phyloP scores from a whole-genome alignment of 2,113 vertebrate species.

The Cathartes aura region DNA sequence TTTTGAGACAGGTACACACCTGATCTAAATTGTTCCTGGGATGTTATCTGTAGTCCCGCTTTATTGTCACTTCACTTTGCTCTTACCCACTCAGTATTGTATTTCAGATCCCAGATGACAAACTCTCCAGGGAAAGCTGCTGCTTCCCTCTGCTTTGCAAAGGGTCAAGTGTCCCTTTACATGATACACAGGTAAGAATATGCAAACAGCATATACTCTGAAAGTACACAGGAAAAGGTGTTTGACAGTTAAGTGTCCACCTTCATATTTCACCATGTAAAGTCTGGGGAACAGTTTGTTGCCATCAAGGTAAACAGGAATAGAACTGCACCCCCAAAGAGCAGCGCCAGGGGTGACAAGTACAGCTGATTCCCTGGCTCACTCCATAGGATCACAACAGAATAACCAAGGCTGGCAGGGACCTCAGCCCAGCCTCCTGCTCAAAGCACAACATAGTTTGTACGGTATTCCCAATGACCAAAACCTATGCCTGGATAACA shows the following conservation, averaged over 20 bases:
- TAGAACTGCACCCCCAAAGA: not conserved
- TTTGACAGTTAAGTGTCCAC: too few relatives aligned
- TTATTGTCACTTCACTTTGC: not conserved
- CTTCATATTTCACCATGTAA: not conserved
- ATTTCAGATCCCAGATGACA: not conserved
- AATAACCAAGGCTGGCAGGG: not conserved
- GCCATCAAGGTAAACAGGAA: not conserved
- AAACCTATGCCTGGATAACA: rapidly evolving
- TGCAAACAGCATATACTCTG: rapidly evolving
- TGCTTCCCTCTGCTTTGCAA: not conserved
- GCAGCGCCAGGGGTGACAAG: not conserved
- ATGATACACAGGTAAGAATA: not conserved
- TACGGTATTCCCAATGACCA: rapidly evolving
- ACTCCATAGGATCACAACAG: rapidly evolving
- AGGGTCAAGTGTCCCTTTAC: not conserved
- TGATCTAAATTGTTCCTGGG: not conserved
- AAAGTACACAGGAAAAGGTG: not conserved
- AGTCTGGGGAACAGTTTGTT: not conserved
- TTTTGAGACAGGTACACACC: not conserved
- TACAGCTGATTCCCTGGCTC: too few relatives aligned
- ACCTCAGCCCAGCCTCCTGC: not conserved
- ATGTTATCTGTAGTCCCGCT: not conserved
- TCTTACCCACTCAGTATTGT: not conserved
- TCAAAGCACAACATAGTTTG: rapidly evolving
- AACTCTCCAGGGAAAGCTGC: not conserved